These are phyloP conservation scores for Sarotherodon lohbergeri DNA, from an alignment of 2,113 vertebrate genomes.

Conservation along the genomic window DNA sequence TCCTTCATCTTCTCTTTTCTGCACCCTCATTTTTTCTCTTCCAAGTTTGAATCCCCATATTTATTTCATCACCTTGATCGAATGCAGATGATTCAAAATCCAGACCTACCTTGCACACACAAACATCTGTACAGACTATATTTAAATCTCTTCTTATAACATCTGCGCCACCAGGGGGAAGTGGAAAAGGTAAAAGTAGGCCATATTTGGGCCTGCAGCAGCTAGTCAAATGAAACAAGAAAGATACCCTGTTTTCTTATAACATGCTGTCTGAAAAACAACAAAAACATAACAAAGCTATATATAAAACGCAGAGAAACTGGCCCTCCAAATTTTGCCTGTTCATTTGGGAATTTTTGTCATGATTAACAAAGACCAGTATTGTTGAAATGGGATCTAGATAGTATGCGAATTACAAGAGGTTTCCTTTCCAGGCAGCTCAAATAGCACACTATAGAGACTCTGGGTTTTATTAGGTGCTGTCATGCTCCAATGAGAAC, in stretches of 20 bases:
- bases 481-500: background rate
- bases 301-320: background rate
- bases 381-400: constrained; percentile 12
- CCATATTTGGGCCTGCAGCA: constrained; percentile 59
- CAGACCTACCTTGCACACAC: constrained; percentile 23
- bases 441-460: background rate
- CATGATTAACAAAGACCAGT: background rate
- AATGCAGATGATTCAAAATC: constrained; percentile 34
- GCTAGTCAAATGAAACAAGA: constrained; percentile 35
- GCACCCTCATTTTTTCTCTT: background rate
- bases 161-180: constrained; percentile 48
- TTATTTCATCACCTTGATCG: constrained; percentile 10
- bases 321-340: background rate
- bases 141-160: constrained; percentile 56
- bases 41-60: background rate
- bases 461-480: background rate
- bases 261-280: constrained; percentile 32
- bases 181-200: constrained; percentile 63
- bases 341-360: background rate
- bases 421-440: background rate
- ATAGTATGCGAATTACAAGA: background rate
- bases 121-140: constrained; percentile 64
- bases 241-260: constrained; percentile 23
- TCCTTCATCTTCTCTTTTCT: background rate
- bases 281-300: background rate